These are phyloP conservation scores for Synanthedon myopaeformis DNA, from an alignment of 2,888 invertebrate genomes.

Conservation along the genomic window DNA sequence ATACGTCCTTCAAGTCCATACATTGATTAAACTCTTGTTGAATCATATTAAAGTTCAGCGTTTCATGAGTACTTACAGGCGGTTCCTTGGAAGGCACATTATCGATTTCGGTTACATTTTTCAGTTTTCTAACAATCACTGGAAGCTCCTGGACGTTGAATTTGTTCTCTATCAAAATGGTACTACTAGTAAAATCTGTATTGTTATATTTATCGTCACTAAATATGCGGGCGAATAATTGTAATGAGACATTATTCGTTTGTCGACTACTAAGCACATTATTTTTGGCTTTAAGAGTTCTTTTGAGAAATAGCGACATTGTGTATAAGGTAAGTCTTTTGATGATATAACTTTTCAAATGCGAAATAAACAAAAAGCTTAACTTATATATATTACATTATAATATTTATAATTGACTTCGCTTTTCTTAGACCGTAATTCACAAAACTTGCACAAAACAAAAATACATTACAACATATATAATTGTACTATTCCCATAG, in stretches of 20 bases:
- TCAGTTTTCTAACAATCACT: slow-evolving; percentile 69
- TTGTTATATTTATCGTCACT: slow-evolving; percentile 39
- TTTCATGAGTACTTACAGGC: slow-evolving; percentile 24
- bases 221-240: slow-evolving; percentile 18
- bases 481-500: too few relatives aligned
- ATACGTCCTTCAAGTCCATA: slow-evolving; percentile 49
- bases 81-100: slow-evolving; percentile 19
- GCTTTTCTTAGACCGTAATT: too few relatives aligned
- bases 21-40: slow-evolving; percentile 60
- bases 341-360: not conserved
- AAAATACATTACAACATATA: too few relatives aligned
- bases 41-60: slow-evolving; percentile 45
- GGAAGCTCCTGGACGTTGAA: slow-evolving; percentile 77
- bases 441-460: too few relatives aligned
- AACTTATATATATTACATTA: too few relatives aligned
- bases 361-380: not conserved
- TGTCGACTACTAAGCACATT: slow-evolving; percentile 20
- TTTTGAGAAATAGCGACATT: slow-evolving; percentile 46
- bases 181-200: slow-evolving; percentile 47
- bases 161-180: slow-evolving; percentile 76
- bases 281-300: slow-evolving; percentile 37
- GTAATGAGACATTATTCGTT: slow-evolving; percentile 8
- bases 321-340: slow-evolving; percentile 1
- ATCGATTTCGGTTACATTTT: slow-evolving; percentile 41
- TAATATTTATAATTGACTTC: too few relatives aligned